Evolutionary conservation across 1,140 invertebrate genomes (phyloP).

Genomic region (Armadillidium nasatum): DNA sequence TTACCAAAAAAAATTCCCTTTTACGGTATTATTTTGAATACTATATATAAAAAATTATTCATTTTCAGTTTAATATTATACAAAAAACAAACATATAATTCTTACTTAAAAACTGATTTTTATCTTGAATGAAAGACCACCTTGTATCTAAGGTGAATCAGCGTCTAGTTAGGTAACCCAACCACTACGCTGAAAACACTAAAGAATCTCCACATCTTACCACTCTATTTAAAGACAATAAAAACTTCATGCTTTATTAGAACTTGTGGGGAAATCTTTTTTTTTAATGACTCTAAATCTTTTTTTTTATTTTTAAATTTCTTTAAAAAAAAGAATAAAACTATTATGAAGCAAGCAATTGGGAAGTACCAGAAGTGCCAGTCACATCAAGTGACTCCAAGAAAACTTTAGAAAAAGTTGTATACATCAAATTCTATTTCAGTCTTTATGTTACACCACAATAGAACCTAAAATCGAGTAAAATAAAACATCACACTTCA

Average conservation of each 20-base stretch:
- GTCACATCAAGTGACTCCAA: neutral
- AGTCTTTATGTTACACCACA: too few relatives aligned
- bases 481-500: too few relatives aligned
- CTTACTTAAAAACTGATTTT: neutral
- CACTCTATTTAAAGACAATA: neutral
- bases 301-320: neutral
- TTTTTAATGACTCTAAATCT: too few relatives aligned
- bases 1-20: neutral
- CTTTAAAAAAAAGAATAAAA: neutral
- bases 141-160: neutral
- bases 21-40: neutral
- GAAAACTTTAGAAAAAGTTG: too few relatives aligned
- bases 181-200: neutral
- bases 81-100: neutral
- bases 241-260: neutral
- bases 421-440: too few relatives aligned
- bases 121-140: neutral
- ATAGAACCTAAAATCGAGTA: too few relatives aligned
- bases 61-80: neutral
- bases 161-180: conserved; percentile 3
- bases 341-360: conserved; percentile 1
- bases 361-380: neutral
- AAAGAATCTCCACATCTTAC: neutral
- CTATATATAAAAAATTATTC: neutral
- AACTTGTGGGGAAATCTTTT: neutral